Evolutionary conservation across 2,113 vertebrate genomes (phyloP), one percentile per base, ranked within the genome.

Genomic region (Oryzias celebensis): DNA sequence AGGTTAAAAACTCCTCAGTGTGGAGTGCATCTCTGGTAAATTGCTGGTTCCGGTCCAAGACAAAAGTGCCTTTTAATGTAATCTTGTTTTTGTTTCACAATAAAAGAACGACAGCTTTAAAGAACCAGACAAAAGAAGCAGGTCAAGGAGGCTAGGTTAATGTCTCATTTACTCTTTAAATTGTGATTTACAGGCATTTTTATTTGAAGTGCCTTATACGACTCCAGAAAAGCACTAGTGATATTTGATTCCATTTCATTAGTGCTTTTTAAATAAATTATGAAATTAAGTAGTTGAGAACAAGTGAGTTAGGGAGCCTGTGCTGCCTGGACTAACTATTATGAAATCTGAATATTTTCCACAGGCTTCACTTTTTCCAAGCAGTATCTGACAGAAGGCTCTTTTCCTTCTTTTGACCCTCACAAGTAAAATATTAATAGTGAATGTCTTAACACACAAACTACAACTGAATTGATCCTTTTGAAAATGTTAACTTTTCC

Each of bases 251-350:
- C 10, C 8, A 36, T 2, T 36, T 36, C 10, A 36, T 36, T 36
- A 12, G 36, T 36, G 26, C 26, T 28, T 28, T 28, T 28, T 36
- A 36, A 2, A 36, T 36, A 36, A 36, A 36, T 36, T 18, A 62
- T 50, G 10, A 14, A 13, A 63, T 63, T 47, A 12, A 16, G 14
- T 64, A 26, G 55, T 65, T 82, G 82, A 88, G 85, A 86, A 84
- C 71, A 78, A 81, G 73, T 71, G 72, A 66, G 84, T 76, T 83
- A 83, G 87, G 84, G 81, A 85, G 84, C 88, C 83, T 79, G 82
- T 82, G 60, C 89, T 73, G 70, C 87, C 89, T 89, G 75, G 89
- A 89, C 74, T 72, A 86, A 87, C 80, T 78, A 69, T 81, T 78
- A 71, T 47, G 64, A 85, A 85, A 78, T 74, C 54, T 69, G 18